Conservation (phyloP, 2,113 vertebrate species). For the Stomatorhinus ivindoensis region DNA sequence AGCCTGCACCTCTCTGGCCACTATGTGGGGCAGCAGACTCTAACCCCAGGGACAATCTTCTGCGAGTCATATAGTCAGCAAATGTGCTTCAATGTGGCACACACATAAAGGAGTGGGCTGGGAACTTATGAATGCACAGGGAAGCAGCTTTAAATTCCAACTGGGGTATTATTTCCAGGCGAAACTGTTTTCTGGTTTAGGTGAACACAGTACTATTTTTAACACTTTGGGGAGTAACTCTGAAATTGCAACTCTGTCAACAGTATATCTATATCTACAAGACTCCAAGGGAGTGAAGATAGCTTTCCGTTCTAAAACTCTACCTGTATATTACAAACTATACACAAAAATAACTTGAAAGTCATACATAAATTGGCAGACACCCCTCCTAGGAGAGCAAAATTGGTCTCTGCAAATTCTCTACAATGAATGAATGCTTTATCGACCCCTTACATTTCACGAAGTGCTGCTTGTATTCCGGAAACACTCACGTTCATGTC, state of each 20-base stretch:
- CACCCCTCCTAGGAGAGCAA: neutral
- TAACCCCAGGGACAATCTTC: neutral
- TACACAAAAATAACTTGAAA: neutral
- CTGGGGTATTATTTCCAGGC: neutral
- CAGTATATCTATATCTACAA: neutral
- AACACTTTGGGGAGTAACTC: neutral
- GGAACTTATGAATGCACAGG: neutral
- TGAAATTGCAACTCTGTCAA: neutral
- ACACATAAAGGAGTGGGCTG: neutral
- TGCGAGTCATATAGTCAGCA: neutral
- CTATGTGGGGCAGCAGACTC: neutral
- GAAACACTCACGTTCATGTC: neutral
- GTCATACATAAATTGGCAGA: neutral
- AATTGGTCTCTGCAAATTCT: neutral
- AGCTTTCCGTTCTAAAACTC: neutral
- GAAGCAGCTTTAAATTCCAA: neutral
- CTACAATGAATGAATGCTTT: neutral
- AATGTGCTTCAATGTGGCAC: neutral
- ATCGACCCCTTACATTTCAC: neutral
- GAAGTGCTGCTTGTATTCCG: neutral
- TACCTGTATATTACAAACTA: neutral
- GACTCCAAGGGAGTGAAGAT: neutral
- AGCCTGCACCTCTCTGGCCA: neutral
- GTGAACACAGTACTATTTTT: neutral
- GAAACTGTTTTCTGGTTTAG: neutral